phyloP scores from a whole-genome alignment of 92 coral and sea anemone genomes.

The Ricordea florida region DNA sequence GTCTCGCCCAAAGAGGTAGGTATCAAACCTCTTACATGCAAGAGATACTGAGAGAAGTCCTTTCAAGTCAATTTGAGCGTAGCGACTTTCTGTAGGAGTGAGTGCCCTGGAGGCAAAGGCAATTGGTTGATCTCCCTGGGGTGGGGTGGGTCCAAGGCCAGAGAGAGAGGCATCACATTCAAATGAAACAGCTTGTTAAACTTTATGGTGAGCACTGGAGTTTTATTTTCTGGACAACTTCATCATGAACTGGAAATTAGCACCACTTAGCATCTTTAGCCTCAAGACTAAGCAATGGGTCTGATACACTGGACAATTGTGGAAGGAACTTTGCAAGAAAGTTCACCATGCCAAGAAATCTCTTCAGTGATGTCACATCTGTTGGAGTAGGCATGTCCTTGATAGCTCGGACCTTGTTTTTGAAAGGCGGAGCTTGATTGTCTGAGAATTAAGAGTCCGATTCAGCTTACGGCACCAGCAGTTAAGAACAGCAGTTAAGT shows the following conservation, averaged over 20 bases:
- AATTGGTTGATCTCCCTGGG: constrained; percentile 20
- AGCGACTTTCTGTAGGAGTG: constrained; percentile 18
- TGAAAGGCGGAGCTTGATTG: too few species aligned
- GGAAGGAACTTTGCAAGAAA: constrained; percentile 40
- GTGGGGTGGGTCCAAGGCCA: constrained; percentile 29
- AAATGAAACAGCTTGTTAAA: neutral
- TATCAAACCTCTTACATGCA: constrained; percentile 26
- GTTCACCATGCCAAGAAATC: constrained; percentile 46
- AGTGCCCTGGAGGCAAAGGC: constrained; percentile 41
- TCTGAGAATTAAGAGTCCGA: too few species aligned
- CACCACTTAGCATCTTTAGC: constrained; percentile 43
- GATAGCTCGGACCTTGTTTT: too few species aligned
- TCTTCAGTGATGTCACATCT: constrained; percentile 20
- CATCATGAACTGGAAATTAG: constrained; percentile 33
- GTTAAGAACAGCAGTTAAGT: too few species aligned
- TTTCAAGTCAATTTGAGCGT: constrained; percentile 27
- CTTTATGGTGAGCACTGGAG: constrained; percentile 31
- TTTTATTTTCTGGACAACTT: constrained; percentile 23
- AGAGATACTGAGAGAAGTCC: constrained; percentile 25
- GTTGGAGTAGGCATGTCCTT: constrained; percentile 26
- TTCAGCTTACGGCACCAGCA: too few species aligned
- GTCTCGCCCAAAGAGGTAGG: constrained; percentile 31
- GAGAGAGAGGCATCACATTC: constrained; percentile 24
- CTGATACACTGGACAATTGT: constrained; percentile 23
- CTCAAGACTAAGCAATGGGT: constrained; percentile 7